Conservation (phyloP, 2,888 invertebrate genomes). For the Cactoblastis cactorum region DNA sequence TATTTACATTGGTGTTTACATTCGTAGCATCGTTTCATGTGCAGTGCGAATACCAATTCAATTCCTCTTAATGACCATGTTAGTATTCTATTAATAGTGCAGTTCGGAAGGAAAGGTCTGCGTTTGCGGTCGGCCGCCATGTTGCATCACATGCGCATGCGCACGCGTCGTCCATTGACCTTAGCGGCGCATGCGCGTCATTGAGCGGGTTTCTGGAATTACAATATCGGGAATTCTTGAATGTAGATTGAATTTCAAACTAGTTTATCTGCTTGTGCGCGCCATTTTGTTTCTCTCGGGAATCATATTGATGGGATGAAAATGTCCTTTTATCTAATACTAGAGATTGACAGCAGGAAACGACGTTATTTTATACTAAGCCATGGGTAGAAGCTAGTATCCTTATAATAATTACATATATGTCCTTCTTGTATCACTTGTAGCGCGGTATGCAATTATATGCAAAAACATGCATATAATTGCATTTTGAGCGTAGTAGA, state of each 20-base stretch:
- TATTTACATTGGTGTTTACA: background rate
- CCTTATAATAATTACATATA: too few species aligned
- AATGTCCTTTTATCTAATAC: too few species aligned
- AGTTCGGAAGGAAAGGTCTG: slow-evolving; percentile 17
- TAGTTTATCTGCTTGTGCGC: too few species aligned
- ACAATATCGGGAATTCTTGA: background rate
- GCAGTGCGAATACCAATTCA: background rate
- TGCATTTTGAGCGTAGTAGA: too few species aligned
- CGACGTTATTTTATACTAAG: too few species aligned
- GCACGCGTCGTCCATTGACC: slow-evolving; percentile 27
- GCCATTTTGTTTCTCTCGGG: too few species aligned
- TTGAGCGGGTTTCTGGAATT: slow-evolving; percentile 28
- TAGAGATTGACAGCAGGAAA: too few species aligned
- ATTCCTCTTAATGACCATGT: background rate
- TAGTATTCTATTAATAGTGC: slow-evolving; percentile 1
- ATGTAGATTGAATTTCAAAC: background rate
- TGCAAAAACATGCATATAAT: too few species aligned
- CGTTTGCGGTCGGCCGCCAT: slow-evolving; percentile 35
- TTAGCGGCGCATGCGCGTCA: slow-evolving; percentile 31
- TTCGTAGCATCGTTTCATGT: background rate
- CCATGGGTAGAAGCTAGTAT: too few species aligned
- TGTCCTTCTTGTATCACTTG: too few species aligned
- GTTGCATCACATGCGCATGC: slow-evolving; percentile 28
- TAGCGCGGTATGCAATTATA: too few species aligned
- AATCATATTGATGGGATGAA: too few species aligned